Evolutionary conservation across 2,888 invertebrate species (phyloP), one percentile per base, ranked within the genome.

Genomic region (Eristalinus sepulchralis): DNA sequence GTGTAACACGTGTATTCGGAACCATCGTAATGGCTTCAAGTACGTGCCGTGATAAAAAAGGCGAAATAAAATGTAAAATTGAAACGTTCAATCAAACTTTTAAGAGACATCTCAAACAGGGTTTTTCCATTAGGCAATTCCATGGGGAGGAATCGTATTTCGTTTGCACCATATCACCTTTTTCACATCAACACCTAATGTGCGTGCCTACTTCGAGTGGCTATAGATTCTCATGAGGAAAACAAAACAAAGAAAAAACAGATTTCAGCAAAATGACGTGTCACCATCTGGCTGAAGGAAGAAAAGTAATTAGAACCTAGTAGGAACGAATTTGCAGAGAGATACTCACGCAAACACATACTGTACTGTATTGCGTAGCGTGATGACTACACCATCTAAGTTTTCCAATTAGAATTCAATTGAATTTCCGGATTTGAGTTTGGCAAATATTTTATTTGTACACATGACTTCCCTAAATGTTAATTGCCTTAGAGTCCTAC

Each of bases 101-200:
- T 33, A 39, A 64, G 73, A 57, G 55, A 57, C 63, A 73, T 34
- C 27, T 17, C 36, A 34, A 57, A 73, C 73, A 73, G 63, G 55
- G 5, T 64, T 73, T 36, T 73, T 57, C 64, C 73, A 73, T 73
- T 73, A 73, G 53, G n/a, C 8, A 71, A 53, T 24, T 53, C 72
- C 63, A 24, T n/a, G 11, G 62, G 31, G 72, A n/a, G 63, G 39
- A 39, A 47, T 2, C 17, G 47, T 17, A 47, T 17, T 64, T 39
- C 13, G 13, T 39, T n/a, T 11, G 63, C 63, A 13, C 34, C 13
- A 22, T 24, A 39, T 39, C 13, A 64, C 63, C 63, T 64, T 39
- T 24, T 39, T n/a, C 8, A 9, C 39, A 64, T 39, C 24, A 22
- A 27, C 34, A 24, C 13, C 64, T 39, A 39, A 39, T 64, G 64